Base-by-base conservation (phyloP, 2,888 invertebrate genomes). In the Euzophera pinguis region DNA sequence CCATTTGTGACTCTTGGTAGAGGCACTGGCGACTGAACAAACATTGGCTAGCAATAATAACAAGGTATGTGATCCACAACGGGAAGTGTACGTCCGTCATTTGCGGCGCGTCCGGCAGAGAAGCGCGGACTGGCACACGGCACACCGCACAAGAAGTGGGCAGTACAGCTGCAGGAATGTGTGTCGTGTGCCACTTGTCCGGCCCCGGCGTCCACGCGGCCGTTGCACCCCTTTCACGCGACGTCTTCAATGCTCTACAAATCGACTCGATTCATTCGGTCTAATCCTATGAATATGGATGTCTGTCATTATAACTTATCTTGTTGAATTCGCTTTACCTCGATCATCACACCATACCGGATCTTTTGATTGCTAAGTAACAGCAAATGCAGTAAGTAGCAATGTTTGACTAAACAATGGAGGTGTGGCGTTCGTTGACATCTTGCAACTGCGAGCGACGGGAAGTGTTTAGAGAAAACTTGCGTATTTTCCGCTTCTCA, bases 161-260 rank as follows among this genome's bases (percentile, higher is more conserved):
- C 77, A 72, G 78, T 71, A 72, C 78, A 76, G 77, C 75, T 76
- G 70, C 69, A 64, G 67, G 87, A 78, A 89, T 87, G 73, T 84
- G 75, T 82, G 87, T 75, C 88, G 68, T 71, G 72, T 68, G 70
- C 68, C 68, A 65, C 63, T 65, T 67, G 65, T 59, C 62, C 63
- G 63, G 59, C 58, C 60, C 42, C 54, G 48, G 32, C 56, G 53
- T 55, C 54, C 59, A 58, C 59, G 22, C 22, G 63, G 86, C 81
- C 89, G 73, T 85, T 86, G 86, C 87, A 87, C 89, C 85, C 84
- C 83, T 86, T 87, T 89, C 88, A 81, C 86, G 83, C 75, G 68
- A 75, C 71, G 70, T 64, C 78, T 83, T 78, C 74, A 81, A 86
- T 82, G 89, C 88, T 88, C 89, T 86, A 89, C 79, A 87, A 87